phyloP scores from a whole-genome alignment of 2,888 invertebrate species.

The Rapana venosa region DNA sequence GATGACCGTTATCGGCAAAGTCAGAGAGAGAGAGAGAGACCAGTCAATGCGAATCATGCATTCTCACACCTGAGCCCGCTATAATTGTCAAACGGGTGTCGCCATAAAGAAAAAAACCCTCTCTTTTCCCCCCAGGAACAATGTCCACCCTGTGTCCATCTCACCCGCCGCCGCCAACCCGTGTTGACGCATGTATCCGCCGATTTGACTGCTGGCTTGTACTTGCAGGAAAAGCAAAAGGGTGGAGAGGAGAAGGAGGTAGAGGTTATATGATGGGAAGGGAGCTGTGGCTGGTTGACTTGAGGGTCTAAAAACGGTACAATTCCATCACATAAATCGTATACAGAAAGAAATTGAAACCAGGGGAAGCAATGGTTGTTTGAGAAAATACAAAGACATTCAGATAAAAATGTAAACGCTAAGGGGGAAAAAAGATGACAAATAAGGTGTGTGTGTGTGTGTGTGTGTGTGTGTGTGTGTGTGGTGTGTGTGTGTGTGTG shows the following conservation, averaged over 20 bases:
- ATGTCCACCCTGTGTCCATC: background rate
- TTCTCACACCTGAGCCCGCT: slow-evolving; percentile 10
- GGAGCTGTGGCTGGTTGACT: too few species aligned
- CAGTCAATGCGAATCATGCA: background rate
- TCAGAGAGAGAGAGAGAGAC: background rate
- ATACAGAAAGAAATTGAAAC: too few species aligned
- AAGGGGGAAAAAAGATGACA: background rate
- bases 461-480: background rate
- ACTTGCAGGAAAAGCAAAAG: background rate
- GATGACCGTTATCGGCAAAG: too few species aligned
- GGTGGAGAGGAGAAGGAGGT: background rate
- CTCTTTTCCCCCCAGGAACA: background rate
- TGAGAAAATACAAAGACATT: too few species aligned
- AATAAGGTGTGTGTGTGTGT: background rate
- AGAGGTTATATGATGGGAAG: background rate
- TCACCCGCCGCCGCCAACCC: background rate
- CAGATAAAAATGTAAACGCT: too few species aligned
- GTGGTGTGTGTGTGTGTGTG: background rate
- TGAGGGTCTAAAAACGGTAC: too few species aligned
- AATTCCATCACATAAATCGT: too few species aligned
- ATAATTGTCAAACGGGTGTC: background rate
- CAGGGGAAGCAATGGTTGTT: too few species aligned
- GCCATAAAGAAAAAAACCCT: background rate
- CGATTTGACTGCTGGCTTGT: background rate
- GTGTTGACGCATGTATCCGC: background rate